Percentiles rank a stretch among this genome's conserved stretches.
These are phyloP conservation scores for Anneissia japonica DNA, from an alignment of 35 echinoderm and acorn worm species.

Conservation along the genomic window DNA sequence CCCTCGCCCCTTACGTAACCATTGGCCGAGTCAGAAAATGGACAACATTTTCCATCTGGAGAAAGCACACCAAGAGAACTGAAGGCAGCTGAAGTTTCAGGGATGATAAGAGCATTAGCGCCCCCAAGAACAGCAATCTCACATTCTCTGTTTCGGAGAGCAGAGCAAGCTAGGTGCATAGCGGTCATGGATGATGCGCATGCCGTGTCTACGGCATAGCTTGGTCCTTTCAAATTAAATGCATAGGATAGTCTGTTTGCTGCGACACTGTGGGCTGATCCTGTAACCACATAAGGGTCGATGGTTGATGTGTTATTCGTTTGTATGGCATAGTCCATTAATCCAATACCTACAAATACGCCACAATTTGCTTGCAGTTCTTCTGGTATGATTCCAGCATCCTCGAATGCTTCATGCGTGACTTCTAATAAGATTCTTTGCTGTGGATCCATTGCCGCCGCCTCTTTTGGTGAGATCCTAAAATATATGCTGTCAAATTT, in stretches of 20 bases:
- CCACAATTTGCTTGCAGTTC: slow-evolving; percentile 37
- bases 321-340: slow-evolving; percentile 78
- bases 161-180: slow-evolving; percentile 80
- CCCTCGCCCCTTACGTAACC: slow-evolving; percentile 92
- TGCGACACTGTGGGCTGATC: slow-evolving; percentile 63
- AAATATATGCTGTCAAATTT: slow-evolving; percentile 75
- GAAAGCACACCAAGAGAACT: slow-evolving; percentile 81
- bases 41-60: slow-evolving; percentile 73
- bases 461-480: slow-evolving; percentile 84
- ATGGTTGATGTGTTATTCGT: slow-evolving; percentile 49
- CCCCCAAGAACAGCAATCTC: slow-evolving; percentile 54
- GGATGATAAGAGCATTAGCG: slow-evolving; percentile 51
- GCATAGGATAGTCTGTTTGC: slow-evolving; percentile 84
- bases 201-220: slow-evolving; percentile 71
- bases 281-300: slow-evolving; percentile 76
- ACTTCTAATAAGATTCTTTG: slow-evolving; percentile 78
- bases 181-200: slow-evolving; percentile 78
- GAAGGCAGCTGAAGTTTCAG: slow-evolving; percentile 72
- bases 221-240: slow-evolving; percentile 77
- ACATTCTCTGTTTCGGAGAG: slow-evolving; percentile 72
- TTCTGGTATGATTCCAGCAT: slow-evolving; percentile 64
- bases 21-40: slow-evolving; percentile 74
- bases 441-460: slow-evolving; percentile 73
- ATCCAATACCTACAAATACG: slow-evolving; percentile 74
- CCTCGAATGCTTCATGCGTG: slow-evolving; percentile 76